Conservation (phyloP, 2,113 vertebrate genomes). For the Progne subis region DNA sequence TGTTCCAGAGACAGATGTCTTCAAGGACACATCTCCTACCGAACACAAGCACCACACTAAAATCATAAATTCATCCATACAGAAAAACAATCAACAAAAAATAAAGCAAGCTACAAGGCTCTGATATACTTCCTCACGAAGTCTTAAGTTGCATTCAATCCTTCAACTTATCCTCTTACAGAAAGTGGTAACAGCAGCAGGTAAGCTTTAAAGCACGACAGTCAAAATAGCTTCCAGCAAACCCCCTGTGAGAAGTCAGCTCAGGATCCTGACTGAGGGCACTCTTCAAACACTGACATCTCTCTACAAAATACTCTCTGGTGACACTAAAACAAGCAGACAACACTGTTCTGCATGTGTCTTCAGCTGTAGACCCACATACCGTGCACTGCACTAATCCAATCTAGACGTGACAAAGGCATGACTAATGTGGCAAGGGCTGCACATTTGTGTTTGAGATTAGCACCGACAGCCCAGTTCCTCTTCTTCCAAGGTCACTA, state of each 20-base stretch:
- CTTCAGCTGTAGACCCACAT: not conserved
- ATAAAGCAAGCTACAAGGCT: not conserved
- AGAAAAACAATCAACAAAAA: not conserved
- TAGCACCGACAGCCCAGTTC: not conserved
- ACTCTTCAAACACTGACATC: not conserved
- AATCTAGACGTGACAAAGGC: slow-evolving; percentile 41
- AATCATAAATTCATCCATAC: not conserved
- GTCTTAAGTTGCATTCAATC: not conserved
- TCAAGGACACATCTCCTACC: not conserved
- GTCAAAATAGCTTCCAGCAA: not conserved
- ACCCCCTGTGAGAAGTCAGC: not conserved
- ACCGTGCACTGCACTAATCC: not conserved
- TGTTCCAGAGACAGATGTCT: not conserved
- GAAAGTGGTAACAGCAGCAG: not conserved
- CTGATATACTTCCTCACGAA: not conserved
- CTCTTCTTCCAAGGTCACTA: slow-evolving; percentile 24
- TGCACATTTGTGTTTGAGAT: slow-evolving; percentile 4
- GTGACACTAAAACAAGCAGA: slow-evolving; percentile 21
- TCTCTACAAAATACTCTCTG: not conserved
- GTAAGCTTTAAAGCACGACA: not conserved
- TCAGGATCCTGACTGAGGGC: not conserved
- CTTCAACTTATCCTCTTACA: not conserved
- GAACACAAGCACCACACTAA: not conserved
- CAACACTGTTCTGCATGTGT: not conserved
- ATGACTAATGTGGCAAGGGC: slow-evolving; percentile 4